Evolutionary conservation across 2,113 vertebrate species (phyloP).

Genomic region (Tricholaema leucomelas): DNA sequence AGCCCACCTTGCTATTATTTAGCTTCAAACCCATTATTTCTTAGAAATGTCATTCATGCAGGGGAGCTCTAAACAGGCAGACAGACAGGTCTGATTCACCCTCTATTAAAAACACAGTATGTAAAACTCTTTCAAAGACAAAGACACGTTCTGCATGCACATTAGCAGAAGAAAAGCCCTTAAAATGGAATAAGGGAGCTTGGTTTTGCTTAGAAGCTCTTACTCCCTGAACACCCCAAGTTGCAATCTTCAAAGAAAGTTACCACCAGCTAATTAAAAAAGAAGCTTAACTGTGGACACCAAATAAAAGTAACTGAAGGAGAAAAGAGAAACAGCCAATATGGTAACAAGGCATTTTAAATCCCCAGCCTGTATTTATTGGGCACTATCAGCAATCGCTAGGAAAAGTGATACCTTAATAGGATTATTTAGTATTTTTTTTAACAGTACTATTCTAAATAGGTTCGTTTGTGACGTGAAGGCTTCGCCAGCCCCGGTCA

Average conservation of each 20-base stretch:
- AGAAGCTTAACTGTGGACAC: neutral
- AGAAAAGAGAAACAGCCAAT: neutral
- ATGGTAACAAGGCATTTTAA: neutral
- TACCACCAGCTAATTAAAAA: neutral
- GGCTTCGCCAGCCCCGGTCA: neutral
- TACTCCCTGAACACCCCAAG: neutral
- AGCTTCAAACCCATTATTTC: conserved; percentile 31
- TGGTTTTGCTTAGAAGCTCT: neutral
- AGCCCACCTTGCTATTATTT: conserved; percentile 1
- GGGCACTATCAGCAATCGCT: neutral
- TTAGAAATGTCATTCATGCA: neutral
- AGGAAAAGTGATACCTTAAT: neutral
- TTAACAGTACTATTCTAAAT: neutral
- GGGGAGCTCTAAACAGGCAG: neutral
- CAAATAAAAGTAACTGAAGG: neutral
- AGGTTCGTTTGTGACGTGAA: neutral
- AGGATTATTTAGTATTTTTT: neutral
- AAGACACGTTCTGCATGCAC: neutral
- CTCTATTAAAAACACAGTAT: conserved; percentile 22
- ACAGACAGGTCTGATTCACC: conserved; percentile 8
- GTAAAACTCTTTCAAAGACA: conserved; percentile 1
- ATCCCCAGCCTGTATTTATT: neutral
- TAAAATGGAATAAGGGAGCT: neutral
- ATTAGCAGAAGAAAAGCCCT: neutral
- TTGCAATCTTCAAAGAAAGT: neutral